phyloP scores from a whole-genome alignment of 2,797 vertebrate species.

The Pseudomugil gertrudae region DNA sequence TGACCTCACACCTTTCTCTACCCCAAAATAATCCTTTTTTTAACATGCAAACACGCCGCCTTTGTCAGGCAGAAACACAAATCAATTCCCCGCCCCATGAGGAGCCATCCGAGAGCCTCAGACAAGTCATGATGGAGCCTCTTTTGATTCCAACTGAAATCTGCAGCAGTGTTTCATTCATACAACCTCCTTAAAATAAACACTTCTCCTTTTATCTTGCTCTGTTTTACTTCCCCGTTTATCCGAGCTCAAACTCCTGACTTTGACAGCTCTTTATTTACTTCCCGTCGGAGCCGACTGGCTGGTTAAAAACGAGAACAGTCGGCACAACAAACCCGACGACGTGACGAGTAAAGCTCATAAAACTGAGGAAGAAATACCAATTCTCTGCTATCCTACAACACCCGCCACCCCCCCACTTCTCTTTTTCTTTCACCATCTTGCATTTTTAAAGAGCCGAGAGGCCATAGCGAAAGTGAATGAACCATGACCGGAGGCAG shows the following conservation, averaged over 20 bases:
- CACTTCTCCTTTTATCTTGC: too few relatives aligned
- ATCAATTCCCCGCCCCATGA: constrained; percentile 50
- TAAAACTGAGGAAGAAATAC: constrained; percentile 66
- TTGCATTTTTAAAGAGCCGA: constrained; percentile 85
- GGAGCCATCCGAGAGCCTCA: constrained; percentile 35
- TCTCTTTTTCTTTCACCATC: constrained; percentile 71
- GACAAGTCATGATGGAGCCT: constrained; percentile 73
- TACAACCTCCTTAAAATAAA: too few relatives aligned
- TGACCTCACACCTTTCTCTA: constrained; percentile 48
- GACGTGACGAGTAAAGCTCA: constrained; percentile 69
- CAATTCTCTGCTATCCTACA: constrained; percentile 52
- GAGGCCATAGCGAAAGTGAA: constrained; percentile 77
- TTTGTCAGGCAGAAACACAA: constrained; percentile 70
- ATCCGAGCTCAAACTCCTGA: background rate
- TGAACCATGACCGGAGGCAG: constrained; percentile 79
- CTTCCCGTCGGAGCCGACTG: constrained; percentile 42
- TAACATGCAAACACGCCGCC: constrained; percentile 73
- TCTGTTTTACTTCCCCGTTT: too few relatives aligned
- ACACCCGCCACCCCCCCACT: constrained; percentile 4
- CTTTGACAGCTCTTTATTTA: constrained; percentile 41
- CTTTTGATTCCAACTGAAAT: constrained; percentile 67
- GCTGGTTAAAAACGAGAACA: constrained; percentile 21
- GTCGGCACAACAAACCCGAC: constrained; percentile 23
- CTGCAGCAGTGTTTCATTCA: background rate
- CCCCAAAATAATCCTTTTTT: constrained; percentile 47